These are phyloP conservation scores for Lacerta agilis DNA, from an alignment of 2,797 vertebrate genomes.

Conservation along the genomic window DNA sequence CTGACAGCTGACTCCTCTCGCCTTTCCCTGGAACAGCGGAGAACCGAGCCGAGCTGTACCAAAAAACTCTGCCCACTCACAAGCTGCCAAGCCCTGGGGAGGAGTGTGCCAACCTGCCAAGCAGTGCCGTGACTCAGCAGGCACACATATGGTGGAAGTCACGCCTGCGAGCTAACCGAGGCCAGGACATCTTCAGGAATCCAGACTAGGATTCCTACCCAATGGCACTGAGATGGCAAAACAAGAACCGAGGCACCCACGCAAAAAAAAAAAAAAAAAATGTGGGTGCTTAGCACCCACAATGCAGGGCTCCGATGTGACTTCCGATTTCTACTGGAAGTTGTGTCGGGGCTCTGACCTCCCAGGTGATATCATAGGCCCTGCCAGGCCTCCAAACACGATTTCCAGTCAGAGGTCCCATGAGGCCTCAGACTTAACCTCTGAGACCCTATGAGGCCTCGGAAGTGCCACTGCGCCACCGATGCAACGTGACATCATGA, in stretches of 20 bases:
- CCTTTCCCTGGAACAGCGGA: neutral
- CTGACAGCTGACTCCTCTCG: neutral
- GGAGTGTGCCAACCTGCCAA: slow-evolving; percentile 7
- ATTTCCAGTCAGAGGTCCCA: too few species aligned
- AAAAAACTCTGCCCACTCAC: slow-evolving; percentile 36
- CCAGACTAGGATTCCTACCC: slow-evolving; percentile 1
- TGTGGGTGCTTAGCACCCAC: too few species aligned
- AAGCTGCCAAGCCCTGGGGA: slow-evolving; percentile 33
- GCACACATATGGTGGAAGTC: slow-evolving; percentile 34
- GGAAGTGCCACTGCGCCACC: too few species aligned
- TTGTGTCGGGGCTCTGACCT: too few species aligned
- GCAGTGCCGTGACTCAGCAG: slow-evolving; percentile 6
- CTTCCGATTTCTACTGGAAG: too few species aligned
- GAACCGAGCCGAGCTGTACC: slow-evolving; percentile 26
- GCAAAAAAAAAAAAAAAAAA: too few species aligned
- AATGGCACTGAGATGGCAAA: neutral
- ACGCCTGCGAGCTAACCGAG: neutral
- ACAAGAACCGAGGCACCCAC: neutral
- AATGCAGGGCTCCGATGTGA: too few species aligned
- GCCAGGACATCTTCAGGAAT: slow-evolving; percentile 9
- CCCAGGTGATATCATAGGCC: too few species aligned
- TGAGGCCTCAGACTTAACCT: too few species aligned
- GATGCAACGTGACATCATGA: too few species aligned
- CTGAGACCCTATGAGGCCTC: too few species aligned
- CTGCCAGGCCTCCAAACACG: too few species aligned